phyloP scores from a whole-genome alignment of 2,797 vertebrate species.

The Spheniscus humboldti region DNA sequence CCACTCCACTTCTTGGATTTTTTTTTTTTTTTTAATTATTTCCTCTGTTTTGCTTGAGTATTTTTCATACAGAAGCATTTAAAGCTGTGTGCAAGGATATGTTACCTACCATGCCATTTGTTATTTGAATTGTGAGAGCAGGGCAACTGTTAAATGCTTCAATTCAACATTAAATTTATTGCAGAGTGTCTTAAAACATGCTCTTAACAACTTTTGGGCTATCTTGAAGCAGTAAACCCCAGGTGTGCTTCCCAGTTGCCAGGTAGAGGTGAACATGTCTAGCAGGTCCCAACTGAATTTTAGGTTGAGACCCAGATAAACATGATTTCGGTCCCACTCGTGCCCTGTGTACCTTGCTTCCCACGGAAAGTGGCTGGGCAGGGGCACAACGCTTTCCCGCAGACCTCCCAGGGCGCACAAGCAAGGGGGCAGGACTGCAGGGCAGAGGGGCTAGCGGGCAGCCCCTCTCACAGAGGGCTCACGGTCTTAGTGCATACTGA shows the following conservation, averaged over 20 bases:
- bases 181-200: not conserved
- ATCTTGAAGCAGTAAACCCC: not conserved
- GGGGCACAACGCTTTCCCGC: not conserved
- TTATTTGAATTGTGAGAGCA: not conserved
- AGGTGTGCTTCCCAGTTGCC: not conserved
- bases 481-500: accelerated
- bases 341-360: not conserved
- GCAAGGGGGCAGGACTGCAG: not conserved
- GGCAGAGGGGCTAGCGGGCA: not conserved
- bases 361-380: not conserved
- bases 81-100: not conserved
- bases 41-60: not conserved
- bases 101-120: not conserved
- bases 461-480: not conserved
- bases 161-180: not conserved
- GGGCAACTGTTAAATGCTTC: not conserved
- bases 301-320: not conserved
- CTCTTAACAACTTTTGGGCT: not conserved
- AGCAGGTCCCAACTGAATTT: not conserved
- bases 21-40: not conserved
- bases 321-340: accelerated
- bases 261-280: not conserved
- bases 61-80: not conserved
- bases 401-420: not conserved
- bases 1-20: not conserved